phyloP scores from a whole-genome alignment of 2,888 invertebrate species.

The Uropetala carovei region DNA sequence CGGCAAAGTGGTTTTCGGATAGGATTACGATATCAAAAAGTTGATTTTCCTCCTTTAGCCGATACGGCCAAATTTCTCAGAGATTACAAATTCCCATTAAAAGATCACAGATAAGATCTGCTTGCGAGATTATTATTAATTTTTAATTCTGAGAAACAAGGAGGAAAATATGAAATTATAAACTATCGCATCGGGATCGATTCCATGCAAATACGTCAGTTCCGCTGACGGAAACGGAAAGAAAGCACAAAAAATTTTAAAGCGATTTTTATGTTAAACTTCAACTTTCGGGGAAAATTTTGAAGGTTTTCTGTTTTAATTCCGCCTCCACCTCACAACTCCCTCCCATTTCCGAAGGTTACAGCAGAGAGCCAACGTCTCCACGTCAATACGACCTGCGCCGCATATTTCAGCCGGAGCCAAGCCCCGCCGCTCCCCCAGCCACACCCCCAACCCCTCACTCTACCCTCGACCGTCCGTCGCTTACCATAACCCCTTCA shows the following conservation, averaged over 20 bases:
- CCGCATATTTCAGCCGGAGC: constrained; percentile 11
- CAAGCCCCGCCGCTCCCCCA: neutral
- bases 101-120: too few species aligned
- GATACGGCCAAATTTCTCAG: too few species aligned
- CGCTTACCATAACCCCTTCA: constrained; percentile 11
- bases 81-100: too few species aligned
- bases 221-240: neutral
- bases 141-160: too few species aligned
- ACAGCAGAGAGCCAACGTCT: neutral
- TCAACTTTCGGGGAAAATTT: neutral
- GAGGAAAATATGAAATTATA: too few species aligned
- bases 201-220: neutral
- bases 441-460: neutral
- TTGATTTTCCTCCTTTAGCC: too few species aligned
- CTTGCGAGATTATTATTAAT: too few species aligned
- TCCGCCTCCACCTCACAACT: neutral
- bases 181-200: neutral
- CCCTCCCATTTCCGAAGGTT: neutral
- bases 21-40: too few species aligned
- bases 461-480: neutral
- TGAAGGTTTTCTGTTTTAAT: neutral
- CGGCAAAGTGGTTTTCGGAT: too few species aligned
- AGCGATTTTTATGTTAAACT: neutral
- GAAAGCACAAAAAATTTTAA: neutral
- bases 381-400: constrained; percentile 23